Evolutionary conservation across 2,797 vertebrate genomes (phyloP), one percentile per base, ranked within the genome.

Genomic region (Cryptoblepharus egeriae): DNA sequence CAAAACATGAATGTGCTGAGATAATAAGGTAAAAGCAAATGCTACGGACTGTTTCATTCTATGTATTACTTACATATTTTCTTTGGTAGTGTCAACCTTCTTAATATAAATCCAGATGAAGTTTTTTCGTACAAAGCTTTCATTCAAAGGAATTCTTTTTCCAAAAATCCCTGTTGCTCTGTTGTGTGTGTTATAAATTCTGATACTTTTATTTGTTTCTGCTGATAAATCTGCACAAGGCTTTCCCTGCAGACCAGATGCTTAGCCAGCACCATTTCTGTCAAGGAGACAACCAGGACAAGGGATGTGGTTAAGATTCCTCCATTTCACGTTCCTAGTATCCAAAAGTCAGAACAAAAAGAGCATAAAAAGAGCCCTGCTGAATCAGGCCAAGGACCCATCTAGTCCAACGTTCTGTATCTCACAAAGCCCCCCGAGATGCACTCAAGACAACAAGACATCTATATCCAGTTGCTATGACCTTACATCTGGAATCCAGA

Each of bases 51-150:
- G 87, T 85, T 64, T 82, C 16, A 92, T 86, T 79, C 24, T n/a
- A 86, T 87, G 79, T n/a, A n/a, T n/a, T n/a, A 80, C 89, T 91
- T 92, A 90, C 88, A 22, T 60, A 60, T 80, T 71, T 52, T 63
- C 69, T 35, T 63, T 80, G 30, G 30, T 63, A n/a, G 11, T 52
- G 2, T 68, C 52, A 68, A 60, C 15, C 30, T 30, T 80, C 16
- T 64, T 72, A 72, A 5, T 26, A 30, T 72, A 72, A 72, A 80
- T 37, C 30, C 58, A 80, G 52, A 64, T 72, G 79, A 32, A 35
- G 15, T 32, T 7, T 63, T 30, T 45, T 49, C n/a, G 32, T 72
- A 18, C 32, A 80, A 32, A 32, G 11, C 45, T 32, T 7, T 49
- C 42, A 20, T 70, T 60, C 55, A 60, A 79, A 79, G 5, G 11